phyloP scores from a whole-genome alignment of 2,113 vertebrate genomes.

The Eubucco bourcierii region DNA sequence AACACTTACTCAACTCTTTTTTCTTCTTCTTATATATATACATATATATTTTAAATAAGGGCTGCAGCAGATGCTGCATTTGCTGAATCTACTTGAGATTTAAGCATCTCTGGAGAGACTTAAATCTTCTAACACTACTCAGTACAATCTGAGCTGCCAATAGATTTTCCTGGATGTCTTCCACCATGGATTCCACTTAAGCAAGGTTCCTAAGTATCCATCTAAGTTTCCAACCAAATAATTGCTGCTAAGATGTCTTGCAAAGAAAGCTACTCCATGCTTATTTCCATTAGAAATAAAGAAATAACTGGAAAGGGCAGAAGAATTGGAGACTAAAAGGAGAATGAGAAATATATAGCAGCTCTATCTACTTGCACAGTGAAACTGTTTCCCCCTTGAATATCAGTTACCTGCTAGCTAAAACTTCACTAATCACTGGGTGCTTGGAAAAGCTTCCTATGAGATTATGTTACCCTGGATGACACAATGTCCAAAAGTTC shows the following conservation, averaged over 20 bases:
- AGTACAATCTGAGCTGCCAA: constrained; percentile 39
- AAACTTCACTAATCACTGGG: not conserved
- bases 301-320: constrained; percentile 12
- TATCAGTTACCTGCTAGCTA: not conserved
- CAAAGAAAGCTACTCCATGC: constrained; percentile 29
- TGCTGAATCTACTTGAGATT: constrained; percentile 27
- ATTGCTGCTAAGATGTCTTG: constrained; percentile 56
- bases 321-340: not conserved
- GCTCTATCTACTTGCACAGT: not conserved
- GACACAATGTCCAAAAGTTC: not conserved
- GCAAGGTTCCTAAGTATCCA: constrained; percentile 56
- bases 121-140: constrained; percentile 69
- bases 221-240: constrained; percentile 67
- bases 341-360: not conserved
- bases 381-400: not conserved
- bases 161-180: constrained; percentile 72
- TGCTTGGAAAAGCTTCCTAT: not conserved
- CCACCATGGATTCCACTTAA: constrained; percentile 67
- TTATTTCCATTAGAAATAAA: constrained; percentile 63
- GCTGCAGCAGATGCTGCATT: constrained; percentile 22
- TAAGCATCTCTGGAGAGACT: constrained; percentile 67
- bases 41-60: constrained; percentile 1
- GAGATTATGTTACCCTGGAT: not conserved
- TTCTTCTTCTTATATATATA: not conserved
- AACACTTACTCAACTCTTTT: not conserved